These are phyloP conservation scores for Umimayanthus chanpuru DNA, from an alignment of 92 coral and sea anemone species.

Conservation along the genomic window DNA sequence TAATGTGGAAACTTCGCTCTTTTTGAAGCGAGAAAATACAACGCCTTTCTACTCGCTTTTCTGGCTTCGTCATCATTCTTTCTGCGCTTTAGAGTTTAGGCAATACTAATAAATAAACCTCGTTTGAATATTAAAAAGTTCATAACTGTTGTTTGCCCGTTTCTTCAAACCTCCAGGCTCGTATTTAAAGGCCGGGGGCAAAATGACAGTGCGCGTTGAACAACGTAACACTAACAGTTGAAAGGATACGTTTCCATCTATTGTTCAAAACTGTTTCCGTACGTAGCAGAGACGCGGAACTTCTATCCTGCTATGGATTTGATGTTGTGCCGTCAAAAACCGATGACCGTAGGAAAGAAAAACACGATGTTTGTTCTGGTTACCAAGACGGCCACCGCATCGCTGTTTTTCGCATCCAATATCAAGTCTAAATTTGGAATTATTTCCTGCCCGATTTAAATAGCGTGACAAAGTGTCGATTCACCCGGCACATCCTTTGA, in stretches of 20 bases:
- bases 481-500: not conserved
- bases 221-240: not conserved
- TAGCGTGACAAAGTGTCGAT: conserved; percentile 27
- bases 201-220: not conserved
- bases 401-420: not conserved
- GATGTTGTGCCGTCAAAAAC: not conserved
- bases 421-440: conserved; percentile 24
- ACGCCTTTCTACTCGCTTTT: too few species aligned
- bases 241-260: not conserved
- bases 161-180: not conserved
- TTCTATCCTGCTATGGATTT: not conserved
- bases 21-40: too few species aligned
- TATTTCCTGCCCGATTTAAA: not conserved
- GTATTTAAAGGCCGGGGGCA: not conserved
- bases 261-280: not conserved
- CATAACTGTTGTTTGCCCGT: too few species aligned
- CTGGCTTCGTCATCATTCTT: too few species aligned
- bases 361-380: conserved; percentile 9
- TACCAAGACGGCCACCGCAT: conserved; percentile 1
- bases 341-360: not conserved
- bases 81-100: too few species aligned
- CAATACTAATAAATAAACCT: too few species aligned
- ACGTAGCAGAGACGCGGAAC: not conserved
- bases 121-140: too few species aligned
- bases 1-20: too few species aligned